Evolutionary conservation across 2,113 vertebrate species (phyloP).

Genomic region (Gymnocephalus cernua): DNA sequence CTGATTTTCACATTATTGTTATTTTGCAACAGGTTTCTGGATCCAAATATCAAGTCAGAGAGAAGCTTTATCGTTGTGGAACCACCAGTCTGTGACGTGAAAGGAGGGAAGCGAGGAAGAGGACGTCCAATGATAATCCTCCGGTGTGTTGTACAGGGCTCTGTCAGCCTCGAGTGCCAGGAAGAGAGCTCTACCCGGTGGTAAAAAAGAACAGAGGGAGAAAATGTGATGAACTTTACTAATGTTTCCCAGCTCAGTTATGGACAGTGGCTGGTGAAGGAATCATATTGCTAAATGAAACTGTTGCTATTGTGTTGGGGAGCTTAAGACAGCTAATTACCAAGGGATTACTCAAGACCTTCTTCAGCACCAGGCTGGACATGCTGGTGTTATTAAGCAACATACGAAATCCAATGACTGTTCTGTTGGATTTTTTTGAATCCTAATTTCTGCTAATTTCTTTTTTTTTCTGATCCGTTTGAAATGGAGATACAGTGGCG

Average conservation of each 20-base stretch:
- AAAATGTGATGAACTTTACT: conserved; percentile 73
- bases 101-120: conserved; percentile 20
- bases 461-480: conserved; percentile 47
- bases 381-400: conserved; percentile 34
- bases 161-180: conserved; percentile 33
- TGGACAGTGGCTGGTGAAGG: conserved; percentile 83
- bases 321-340: conserved; percentile 75
- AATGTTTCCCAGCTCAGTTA: conserved; percentile 63
- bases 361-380: conserved; percentile 43
- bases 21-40: conserved; percentile 71
- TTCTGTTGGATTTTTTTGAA: conserved; percentile 35
- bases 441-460: conserved; percentile 5
- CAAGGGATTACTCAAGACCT: conserved; percentile 79
- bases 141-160: conserved; percentile 35
- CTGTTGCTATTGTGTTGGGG: conserved; percentile 71
- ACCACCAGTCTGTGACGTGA: conserved; percentile 62
- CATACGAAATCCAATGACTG: conserved; percentile 58
- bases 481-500: conserved; percentile 91
- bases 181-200: conserved; percentile 62
- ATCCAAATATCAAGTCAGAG: conserved; percentile 65
- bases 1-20: conserved; percentile 50
- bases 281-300: conserved; percentile 81
- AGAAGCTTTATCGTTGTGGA: conserved; percentile 53
- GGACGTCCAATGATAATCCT: conserved; percentile 51
- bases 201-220: conserved; percentile 35